Percentiles rank a stretch among this genome's conserved stretches.
Conservation (phyloP, 92 coral and sea anemone species). For the Palythoa heliodiscus region DNA sequence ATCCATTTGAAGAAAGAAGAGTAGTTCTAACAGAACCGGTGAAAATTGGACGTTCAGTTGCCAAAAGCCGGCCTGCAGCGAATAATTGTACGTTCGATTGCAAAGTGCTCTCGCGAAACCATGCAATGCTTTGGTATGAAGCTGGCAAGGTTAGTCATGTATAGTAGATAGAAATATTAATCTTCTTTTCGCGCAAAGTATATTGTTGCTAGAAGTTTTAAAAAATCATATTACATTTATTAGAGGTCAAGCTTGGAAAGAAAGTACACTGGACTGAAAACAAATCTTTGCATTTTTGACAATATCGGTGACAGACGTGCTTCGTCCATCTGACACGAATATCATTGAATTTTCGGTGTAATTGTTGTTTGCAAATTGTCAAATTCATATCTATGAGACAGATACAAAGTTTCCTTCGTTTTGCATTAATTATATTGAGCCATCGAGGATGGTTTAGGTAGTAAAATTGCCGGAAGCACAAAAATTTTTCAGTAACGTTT, state of each 20-base stretch:
- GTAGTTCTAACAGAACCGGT: slow-evolving; percentile 81
- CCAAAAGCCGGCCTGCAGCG: slow-evolving; percentile 92
- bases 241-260: neutral
- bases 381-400: neutral
- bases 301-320: slow-evolving; percentile 6
- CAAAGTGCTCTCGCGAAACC: slow-evolving; percentile 97
- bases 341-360: slow-evolving; percentile 10
- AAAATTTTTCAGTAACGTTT: neutral
- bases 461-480: slow-evolving; percentile 43
- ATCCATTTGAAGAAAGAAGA: slow-evolving; percentile 94
- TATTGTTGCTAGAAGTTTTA: neutral
- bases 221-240: neutral
- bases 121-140: slow-evolving; percentile 98
- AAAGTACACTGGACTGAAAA: neutral
- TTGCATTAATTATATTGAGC: slow-evolving; percentile 16
- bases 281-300: neutral
- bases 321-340: slow-evolving; percentile 38
- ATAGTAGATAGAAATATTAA: neutral
- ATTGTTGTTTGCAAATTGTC: slow-evolving; percentile 4
- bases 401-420: slow-evolving; percentile 9
- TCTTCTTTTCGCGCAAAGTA: neutral
- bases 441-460: neutral
- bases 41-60: slow-evolving; percentile 98
- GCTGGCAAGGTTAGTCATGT: slow-evolving; percentile 80
- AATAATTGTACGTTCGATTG: slow-evolving; percentile 96